Conservation (phyloP, 2,113 vertebrate species). For the Silurus meridionalis region DNA sequence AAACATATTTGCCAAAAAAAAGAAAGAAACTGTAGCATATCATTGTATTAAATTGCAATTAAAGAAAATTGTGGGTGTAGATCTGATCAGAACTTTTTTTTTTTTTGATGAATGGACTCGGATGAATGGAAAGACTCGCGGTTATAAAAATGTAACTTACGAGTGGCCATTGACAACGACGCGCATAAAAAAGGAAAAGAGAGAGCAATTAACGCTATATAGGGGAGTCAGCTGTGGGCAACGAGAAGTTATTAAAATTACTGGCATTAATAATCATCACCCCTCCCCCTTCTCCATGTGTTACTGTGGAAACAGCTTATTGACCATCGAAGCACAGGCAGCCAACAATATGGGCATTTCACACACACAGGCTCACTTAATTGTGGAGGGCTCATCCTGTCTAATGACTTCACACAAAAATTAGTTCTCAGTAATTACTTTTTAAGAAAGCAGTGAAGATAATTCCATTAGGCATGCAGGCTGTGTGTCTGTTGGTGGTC, state of each 20-base stretch:
- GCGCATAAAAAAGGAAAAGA: background rate
- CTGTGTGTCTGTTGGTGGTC: constrained; percentile 34
- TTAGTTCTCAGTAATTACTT: constrained; percentile 14
- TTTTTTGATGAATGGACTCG: background rate
- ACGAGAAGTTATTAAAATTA: constrained; percentile 54
- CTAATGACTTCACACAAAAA: constrained; percentile 35
- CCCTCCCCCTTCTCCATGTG: constrained; percentile 32
- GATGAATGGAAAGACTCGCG: constrained; percentile 52
- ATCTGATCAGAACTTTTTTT: constrained; percentile 57
- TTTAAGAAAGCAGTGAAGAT: constrained; percentile 18
- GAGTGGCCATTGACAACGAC: constrained; percentile 54
- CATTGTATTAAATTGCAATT: constrained; percentile 56
- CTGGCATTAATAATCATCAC: constrained; percentile 52
- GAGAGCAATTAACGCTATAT: constrained; percentile 59
- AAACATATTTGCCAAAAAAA: background rate
- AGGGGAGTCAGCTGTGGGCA: constrained; percentile 42
- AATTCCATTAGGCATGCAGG: constrained; percentile 25
- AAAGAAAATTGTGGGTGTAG: constrained; percentile 57
- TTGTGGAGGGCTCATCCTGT: constrained; percentile 21
- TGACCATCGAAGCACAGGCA: constrained; percentile 54
- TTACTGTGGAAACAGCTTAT: constrained; percentile 57
- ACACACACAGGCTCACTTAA: constrained; percentile 20
- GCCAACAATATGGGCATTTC: constrained; percentile 23
- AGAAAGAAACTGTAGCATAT: constrained; percentile 37
- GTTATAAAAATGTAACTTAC: constrained; percentile 63